Base-by-base conservation (phyloP, 2,113 vertebrate species). In the Coptodon rendalli region DNA sequence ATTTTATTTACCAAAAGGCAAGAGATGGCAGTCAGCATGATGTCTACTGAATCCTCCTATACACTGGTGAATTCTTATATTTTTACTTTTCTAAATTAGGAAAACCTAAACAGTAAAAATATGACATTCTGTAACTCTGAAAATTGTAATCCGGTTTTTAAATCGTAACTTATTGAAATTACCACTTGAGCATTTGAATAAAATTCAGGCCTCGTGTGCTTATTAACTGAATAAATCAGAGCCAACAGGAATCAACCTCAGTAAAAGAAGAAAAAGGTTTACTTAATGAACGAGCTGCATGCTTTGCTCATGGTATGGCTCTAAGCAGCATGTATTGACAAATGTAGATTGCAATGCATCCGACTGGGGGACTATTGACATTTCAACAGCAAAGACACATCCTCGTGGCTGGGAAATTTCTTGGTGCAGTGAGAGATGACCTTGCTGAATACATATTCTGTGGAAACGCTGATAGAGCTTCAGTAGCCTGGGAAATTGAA, bases 401-500 rank as follows among this genome's bases (percentile, higher is more conserved):
- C 89, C 78, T 81, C 31, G 87, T 36, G 50, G 76, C 40, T 6
- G 61, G 82, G 66, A 85, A 82, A 45, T 80, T 50, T 87, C 80
- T 80, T 50, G 63, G 82, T 38, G 89, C 85, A 85, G 79, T 57
- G 81, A 88, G 86, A 91, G 88, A 93, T 85, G 92, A 93, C 94
- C 91, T 93, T 92, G 91, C 85, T 87, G 92, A 93, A 94, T 88
- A 86, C 82, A 89, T 93, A 89, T 93, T 92, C 83, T 61, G 87
- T 68, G 85, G 80, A 89, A 90, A 91, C 43, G 79, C 89, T 85
- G 89, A 93, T 92, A 85, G 87, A 86, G 91, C 86, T 92, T 92
- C 93, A 92, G 84, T 80, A 92, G 91, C 87, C 68, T 91, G 89
- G 90, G 90, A 94, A 95, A 95, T 92, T 93, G 89, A 91, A 94